A percentile compares a stretch with the other conserved stretches of the same genome.
These are phyloP conservation scores for Takifugu flavidus DNA, from an alignment of 2,113 vertebrate species.

Conservation along the genomic window DNA sequence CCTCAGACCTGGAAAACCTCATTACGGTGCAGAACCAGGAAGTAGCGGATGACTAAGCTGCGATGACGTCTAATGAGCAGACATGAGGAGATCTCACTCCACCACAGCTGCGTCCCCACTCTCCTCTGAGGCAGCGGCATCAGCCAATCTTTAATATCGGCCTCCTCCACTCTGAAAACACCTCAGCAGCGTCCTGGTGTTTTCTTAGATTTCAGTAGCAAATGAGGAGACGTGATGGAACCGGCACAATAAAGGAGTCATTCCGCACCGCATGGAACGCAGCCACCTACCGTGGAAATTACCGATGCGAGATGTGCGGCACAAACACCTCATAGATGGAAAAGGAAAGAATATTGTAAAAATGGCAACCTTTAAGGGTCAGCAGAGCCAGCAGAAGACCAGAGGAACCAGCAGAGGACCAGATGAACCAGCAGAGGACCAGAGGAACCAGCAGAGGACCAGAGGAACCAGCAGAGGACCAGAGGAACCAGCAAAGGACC, in stretches of 20 bases:
- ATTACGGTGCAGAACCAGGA: no score
- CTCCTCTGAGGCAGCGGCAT: slow-evolving; percentile 20
- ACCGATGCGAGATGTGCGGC: slow-evolving; percentile 15
- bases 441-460: no score
- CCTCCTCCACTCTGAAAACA: slow-evolving; percentile 13
- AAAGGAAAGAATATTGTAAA: neutral
- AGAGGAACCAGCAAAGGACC: no score
- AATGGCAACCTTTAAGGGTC: no score
- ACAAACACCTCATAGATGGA: neutral
- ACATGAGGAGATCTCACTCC: neutral
- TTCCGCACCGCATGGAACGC: slow-evolving; percentile 28
- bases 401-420: no score
- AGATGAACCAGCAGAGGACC: no score
- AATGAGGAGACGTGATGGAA: slow-evolving; percentile 38
- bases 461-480: no score
- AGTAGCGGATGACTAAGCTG: slow-evolving; percentile 29
- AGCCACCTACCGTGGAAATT: slow-evolving; percentile 34
- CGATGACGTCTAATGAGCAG: slow-evolving; percentile 37
- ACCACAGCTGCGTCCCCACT: slow-evolving; percentile 30
- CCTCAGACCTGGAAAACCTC: no score
- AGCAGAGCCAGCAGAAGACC: no score
- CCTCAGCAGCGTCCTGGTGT: slow-evolving; percentile 39
- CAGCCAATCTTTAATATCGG: slow-evolving; percentile 44
- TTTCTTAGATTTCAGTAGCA: slow-evolving; percentile 41
- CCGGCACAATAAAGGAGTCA: slow-evolving; percentile 41